phyloP scores from a whole-genome alignment of 2,888 invertebrate species.

The Antitype chi region DNA sequence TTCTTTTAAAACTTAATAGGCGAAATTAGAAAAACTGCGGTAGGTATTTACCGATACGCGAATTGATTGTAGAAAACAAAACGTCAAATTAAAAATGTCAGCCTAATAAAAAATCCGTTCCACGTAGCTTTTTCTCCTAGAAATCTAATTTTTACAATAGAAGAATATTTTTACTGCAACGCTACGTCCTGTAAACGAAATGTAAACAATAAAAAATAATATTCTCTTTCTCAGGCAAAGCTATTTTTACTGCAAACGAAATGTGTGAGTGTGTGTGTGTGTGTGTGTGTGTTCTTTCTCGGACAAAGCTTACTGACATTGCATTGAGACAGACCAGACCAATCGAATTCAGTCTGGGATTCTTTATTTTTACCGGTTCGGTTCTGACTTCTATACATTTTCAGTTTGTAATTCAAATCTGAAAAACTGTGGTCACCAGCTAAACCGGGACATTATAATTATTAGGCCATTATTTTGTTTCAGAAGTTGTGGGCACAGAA shows the following conservation, averaged over 20 bases:
- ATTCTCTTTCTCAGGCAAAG: not conserved
- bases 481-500: too few relatives aligned
- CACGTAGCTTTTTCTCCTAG: constrained; percentile 33
- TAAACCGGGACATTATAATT: not conserved
- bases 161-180: not conserved
- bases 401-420: not conserved
- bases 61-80: constrained; percentile 74
- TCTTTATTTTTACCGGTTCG: not conserved
- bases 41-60: constrained; percentile 69
- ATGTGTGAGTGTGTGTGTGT: too few relatives aligned
- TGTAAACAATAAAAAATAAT: not conserved
- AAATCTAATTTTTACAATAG: not conserved
- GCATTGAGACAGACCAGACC: too few relatives aligned
- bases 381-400: not conserved
- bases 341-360: not conserved
- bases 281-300: too few relatives aligned
- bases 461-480: not conserved
- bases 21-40: constrained; percentile 68
- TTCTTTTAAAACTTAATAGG: constrained; percentile 49
- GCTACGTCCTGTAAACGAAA: not conserved
- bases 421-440: not conserved
- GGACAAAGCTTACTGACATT: too few relatives aligned
- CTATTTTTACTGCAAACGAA: too few relatives aligned
- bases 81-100: constrained; percentile 76
- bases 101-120: constrained; percentile 61